Base-by-base conservation (phyloP, 2,797 vertebrate genomes). In the Knipowitschia caucasica region DNA sequence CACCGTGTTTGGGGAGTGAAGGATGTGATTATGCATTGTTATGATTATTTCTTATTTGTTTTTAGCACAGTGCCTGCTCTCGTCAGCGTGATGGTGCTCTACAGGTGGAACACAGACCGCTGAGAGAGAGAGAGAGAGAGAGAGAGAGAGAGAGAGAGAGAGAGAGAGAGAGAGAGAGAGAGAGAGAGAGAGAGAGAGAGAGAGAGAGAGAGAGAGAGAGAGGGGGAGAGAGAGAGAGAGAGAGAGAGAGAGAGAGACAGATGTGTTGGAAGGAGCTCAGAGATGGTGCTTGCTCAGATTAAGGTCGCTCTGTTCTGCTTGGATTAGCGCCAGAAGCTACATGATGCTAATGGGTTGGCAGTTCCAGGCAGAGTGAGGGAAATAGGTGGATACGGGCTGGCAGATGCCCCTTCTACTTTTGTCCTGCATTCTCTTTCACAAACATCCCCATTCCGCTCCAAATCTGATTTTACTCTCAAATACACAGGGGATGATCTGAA, bases 341-440 rank as follows among this genome's bases (percentile, higher is more conserved):
- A 77, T 75, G 80, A 81, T 72, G 75, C 77, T 85, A 85, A 85
- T 78, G 72, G 71, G 33, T 39, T 70, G 57, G 73, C 75, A 62
- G 53, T 69, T 59, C 39, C 63, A 58, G 65, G 53, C 50, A 27
- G 59, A 54, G 34, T 0, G 33, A 62, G 12, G 49, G 57, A 52
- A 47, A 50, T 25, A 66, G 71, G 54, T 67, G 52, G 55, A 26
- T 46, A 30, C 5, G 4, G 7, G 52, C 43, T 67, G 73, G 67
- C 70, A 75, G 69, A 80, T 71, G 73, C 35, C 47, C 60, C 77
- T 75, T 59, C 51, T 70, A 53, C 45, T 67, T 27, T 45, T 7
- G 39, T 52, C 23, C 5, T 6, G 35, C 10, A 49, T 57, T 35
- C 43, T 49, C 40, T 29, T 50, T 49, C 33, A 2, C 62, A 26